Base-by-base conservation (phyloP, 2,797 vertebrate genomes). In the Hypotaenidia philippensis region DNA sequence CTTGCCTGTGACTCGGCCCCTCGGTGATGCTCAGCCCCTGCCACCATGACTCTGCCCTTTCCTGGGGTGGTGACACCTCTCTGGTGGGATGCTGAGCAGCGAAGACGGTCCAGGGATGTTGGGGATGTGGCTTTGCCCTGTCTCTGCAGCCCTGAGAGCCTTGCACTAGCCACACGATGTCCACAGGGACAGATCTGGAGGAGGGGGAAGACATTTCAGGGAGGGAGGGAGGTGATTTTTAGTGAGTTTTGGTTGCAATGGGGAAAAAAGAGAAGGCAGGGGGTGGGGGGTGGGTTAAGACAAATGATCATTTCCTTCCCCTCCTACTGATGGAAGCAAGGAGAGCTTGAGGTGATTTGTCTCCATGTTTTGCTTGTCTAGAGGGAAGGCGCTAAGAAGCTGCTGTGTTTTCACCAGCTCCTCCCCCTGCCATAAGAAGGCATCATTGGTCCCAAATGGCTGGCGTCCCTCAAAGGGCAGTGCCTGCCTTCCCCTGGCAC, bases 121-220 rank as follows among this genome's bases (percentile, higher is more conserved):
- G 8, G 22, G 6, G 25, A 88, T 4, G 20, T 71, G 78, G 61
- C 36, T 89, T 57, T 72, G 31, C 3, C 36, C 19, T 15, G 23
- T 23, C 56, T 38, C 53, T 13, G 5, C 29, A 55, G 29, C 69
- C n/a, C 16, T 66, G 49, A 47, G 38, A 74, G 41, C 59, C 1
- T 1, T 1, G 10, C 31, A 25, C 23, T 2, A 1, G 45, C 38
- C 52, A 53, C 0, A 0, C 0, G 0, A 1, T 29, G 57, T 47
- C 40, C 19, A 4, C 45, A 20, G 21, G 41, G 44, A 16, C 0
- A 11, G 64, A 22, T 63, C 66, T 60, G 78, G 45, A 82, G 59
- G 25, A 34, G 11, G 20, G 7, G 20, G 26, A 69, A 61, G 75
- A 49, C 34, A 47, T 26, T 89, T 32, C 64, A 32, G 14, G 31